These are phyloP conservation scores for Sericinus montela DNA, from an alignment of 2,888 invertebrate species.

Conservation along the genomic window DNA sequence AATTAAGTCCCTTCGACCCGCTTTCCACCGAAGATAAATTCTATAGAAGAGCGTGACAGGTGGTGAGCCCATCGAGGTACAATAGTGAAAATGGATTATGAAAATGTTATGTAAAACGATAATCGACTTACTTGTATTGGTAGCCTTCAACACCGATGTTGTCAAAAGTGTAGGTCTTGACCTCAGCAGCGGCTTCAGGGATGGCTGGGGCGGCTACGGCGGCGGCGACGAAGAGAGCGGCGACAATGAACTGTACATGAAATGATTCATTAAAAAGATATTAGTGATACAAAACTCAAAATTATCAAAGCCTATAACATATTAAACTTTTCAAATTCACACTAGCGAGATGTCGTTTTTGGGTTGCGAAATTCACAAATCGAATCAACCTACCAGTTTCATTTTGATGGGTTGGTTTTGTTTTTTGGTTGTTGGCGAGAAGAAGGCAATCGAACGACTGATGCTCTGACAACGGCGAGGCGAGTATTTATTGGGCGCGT, in stretches of 20 bases:
- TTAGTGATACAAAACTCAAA: neutral
- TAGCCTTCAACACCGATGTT: slow-evolving; percentile 59
- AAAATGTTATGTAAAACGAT: neutral
- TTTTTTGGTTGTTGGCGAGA: slow-evolving; percentile 38
- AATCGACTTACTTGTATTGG: slow-evolving; percentile 43
- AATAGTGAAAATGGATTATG: too few relatives aligned
- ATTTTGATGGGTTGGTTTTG: slow-evolving; percentile 45
- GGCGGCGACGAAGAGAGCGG: slow-evolving; percentile 52
- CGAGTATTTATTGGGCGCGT: slow-evolving; percentile 52
- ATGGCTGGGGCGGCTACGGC: slow-evolving; percentile 39
- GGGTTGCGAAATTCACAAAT: neutral
- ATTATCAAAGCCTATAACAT: neutral
- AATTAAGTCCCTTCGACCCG: too few relatives aligned
- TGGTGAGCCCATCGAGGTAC: too few relatives aligned
- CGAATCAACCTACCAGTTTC: slow-evolving; percentile 67
- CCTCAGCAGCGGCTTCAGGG: slow-evolving; percentile 39
- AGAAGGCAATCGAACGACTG: slow-evolving; percentile 60
- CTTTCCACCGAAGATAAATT: too few relatives aligned
- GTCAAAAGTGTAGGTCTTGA: slow-evolving; percentile 31
- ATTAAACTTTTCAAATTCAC: too few relatives aligned
- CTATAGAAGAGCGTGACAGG: too few relatives aligned
- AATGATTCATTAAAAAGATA: neutral
- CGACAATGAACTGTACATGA: slow-evolving; percentile 54
- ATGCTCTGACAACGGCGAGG: slow-evolving; percentile 42
- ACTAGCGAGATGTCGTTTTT: too few relatives aligned